A percentile compares a stretch with the other conserved stretches of the same genome.
Conservation (phyloP, 53 echinoderm and acorn worm species). For the Mesocentrotus franciscanus region DNA sequence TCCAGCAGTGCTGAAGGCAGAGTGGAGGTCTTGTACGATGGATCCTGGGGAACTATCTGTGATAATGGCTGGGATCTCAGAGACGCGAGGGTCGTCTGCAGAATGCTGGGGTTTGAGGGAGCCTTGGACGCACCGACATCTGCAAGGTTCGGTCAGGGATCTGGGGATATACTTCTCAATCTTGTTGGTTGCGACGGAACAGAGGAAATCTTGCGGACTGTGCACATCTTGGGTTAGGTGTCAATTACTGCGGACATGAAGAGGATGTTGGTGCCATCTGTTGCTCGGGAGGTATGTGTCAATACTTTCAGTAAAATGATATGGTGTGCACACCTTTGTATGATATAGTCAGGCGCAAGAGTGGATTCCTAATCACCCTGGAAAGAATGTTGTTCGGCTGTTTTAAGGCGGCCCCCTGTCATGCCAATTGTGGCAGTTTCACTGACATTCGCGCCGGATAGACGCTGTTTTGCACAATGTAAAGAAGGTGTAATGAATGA, state of each 20-base stretch:
- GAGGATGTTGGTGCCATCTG: neutral
- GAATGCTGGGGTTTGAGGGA: neutral
- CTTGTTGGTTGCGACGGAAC: conserved; percentile 24
- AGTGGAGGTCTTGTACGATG: neutral
- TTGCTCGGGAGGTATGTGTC: neutral
- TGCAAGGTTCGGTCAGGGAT: conserved; percentile 39
- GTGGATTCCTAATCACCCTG: no score
- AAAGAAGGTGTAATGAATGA: no score
- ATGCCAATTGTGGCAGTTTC: neutral
- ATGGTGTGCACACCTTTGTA: no score
- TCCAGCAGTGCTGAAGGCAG: no score
- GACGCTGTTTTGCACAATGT: no score
- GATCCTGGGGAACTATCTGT: neutral
- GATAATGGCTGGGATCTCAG: no score
- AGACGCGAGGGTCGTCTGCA: neutral
- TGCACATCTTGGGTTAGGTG: neutral
- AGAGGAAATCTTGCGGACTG: conserved; percentile 41
- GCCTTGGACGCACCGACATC: neutral
- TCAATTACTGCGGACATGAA: neutral
- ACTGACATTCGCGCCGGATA: no score
- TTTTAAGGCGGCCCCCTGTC: no score
- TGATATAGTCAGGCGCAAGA: no score
- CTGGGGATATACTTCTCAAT: conserved; percentile 28
- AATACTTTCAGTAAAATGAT: neutral
- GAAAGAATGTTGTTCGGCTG: neutral